Base-by-base conservation (phyloP, 1,140 invertebrate species). In the Drosophila pectinifera region DNA sequence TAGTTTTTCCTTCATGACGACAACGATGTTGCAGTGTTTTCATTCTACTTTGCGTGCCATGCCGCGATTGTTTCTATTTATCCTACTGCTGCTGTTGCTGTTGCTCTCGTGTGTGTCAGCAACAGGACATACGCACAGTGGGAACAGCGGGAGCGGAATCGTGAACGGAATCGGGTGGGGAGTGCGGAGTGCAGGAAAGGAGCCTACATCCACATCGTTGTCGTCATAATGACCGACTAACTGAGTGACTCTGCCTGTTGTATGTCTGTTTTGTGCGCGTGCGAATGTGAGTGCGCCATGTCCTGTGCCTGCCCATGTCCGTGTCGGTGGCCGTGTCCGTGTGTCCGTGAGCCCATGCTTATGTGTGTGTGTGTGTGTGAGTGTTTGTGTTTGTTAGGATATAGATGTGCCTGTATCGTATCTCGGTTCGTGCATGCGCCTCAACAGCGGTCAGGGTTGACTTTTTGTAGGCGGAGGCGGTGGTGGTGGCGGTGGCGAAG, bases 401-500 rank as follows among this genome's bases (percentile, higher is more conserved):
- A 24, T 73, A 38, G 41, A 41, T 54, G 42, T 56, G 39, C 67
- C 48, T 80, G 31, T 70, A 36, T 74, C 57, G 51, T 83, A 51
- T 69, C 58, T 75, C 65, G 62, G 80, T 63, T 84, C 77, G 80
- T 84, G 80, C 81, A 80, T 84, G 76, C 81, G 68, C 78, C 56
- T 81, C 82, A 48, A 49, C 74, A 82, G 78, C 78, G 82, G 82
- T 86, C 82, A 86, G 83, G 83, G 82, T 86, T 86, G 82, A 86
- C 82, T 86, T 85, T 85, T 74, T 68, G 77, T 67, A 70, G 58
- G 43, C 58, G 45, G 24, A 11, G 56, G 36, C 43, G 46, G 26
- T 4, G 11, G 26, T 11, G 46, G 16, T 10, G 28, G 14, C 18
- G 39, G 26, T 31, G 28, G 53, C 34, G n/a, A 36, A 61, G 59